Evolutionary conservation across 1,140 invertebrate genomes (phyloP).

Genomic region (Drosophila pseudoananassae): DNA sequence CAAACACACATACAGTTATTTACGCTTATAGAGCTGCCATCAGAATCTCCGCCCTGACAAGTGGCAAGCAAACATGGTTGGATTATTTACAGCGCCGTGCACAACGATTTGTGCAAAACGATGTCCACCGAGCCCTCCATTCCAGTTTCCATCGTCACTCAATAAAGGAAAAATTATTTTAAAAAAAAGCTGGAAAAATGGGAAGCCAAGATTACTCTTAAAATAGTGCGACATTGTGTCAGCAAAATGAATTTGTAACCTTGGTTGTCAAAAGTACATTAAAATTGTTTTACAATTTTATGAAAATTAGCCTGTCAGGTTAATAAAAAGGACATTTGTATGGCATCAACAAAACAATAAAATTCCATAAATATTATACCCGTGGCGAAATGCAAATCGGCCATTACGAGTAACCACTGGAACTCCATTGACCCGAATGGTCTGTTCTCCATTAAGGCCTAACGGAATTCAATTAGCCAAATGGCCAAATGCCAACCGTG

Average conservation of each 20-base stretch:
- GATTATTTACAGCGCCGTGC: constrained; percentile 77
- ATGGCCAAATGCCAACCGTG: constrained; percentile 30
- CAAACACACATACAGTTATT: constrained; percentile 19
- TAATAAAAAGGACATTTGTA: not conserved
- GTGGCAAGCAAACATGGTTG: constrained; percentile 71
- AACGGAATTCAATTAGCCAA: constrained; percentile 71
- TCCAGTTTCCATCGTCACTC: not conserved
- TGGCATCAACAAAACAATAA: constrained; percentile 1
- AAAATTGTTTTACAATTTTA: not conserved
- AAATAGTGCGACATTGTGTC: constrained; percentile 48
- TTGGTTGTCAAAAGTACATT: not conserved
- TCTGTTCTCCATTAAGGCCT: constrained; percentile 14
- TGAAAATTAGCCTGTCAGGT: not conserved
- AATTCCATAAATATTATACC: not conserved
- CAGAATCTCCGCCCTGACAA: constrained; percentile 35
- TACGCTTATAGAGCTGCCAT: constrained; percentile 33
- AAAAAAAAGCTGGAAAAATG: constrained; percentile 3
- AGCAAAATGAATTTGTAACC: constrained; percentile 32
- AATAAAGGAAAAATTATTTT: constrained; percentile 6
- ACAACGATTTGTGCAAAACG: constrained; percentile 68
- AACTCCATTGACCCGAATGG: constrained; percentile 23
- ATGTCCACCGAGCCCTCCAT: constrained; percentile 1
- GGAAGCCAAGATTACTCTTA: constrained; percentile 50
- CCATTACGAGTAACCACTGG: constrained; percentile 12
- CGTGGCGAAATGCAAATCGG: constrained; percentile 1